phyloP scores from a whole-genome alignment of 1,140 invertebrate species.

The Cataglyphis hispanica region DNA sequence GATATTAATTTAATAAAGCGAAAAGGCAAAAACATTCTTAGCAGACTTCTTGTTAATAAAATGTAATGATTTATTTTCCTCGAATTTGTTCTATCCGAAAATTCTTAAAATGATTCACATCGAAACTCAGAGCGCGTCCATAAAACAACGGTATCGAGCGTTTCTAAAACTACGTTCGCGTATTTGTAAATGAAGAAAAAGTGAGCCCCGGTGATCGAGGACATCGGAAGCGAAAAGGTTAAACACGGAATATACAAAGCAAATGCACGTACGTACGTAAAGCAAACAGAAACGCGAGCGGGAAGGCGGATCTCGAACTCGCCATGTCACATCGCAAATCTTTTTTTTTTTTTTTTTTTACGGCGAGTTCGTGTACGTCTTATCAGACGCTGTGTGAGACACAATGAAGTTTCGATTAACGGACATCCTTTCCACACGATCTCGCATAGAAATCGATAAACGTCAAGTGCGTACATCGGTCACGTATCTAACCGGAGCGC shows the following conservation, averaged over 20 bases:
- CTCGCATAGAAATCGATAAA: constrained; percentile 74
- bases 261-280: not conserved
- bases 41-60: not conserved
- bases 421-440: constrained; percentile 60
- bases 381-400: constrained; percentile 3
- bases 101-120: not conserved
- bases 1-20: not conserved
- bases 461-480: constrained; percentile 67
- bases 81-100: not conserved
- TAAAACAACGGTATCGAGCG: constrained; percentile 19
- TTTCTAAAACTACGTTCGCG: constrained; percentile 21
- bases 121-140: not conserved
- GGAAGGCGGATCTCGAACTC: constrained; percentile 24
- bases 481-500: constrained; percentile 72
- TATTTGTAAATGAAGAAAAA: constrained; percentile 50
- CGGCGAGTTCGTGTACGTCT: constrained; percentile 24
- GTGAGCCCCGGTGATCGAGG: constrained; percentile 6
- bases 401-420: constrained; percentile 66
- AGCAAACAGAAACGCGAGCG: constrained; percentile 44
- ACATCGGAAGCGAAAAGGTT: constrained; percentile 33
- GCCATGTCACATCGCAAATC: constrained; percentile 50
- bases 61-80: not conserved
- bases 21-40: not conserved
- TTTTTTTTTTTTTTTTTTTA: constrained; percentile 22
- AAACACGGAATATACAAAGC: not conserved